Percentiles rank a stretch among this genome's conserved stretches.
Conservation (phyloP, 2,797 vertebrate genomes). For the Coilia nasus region DNA sequence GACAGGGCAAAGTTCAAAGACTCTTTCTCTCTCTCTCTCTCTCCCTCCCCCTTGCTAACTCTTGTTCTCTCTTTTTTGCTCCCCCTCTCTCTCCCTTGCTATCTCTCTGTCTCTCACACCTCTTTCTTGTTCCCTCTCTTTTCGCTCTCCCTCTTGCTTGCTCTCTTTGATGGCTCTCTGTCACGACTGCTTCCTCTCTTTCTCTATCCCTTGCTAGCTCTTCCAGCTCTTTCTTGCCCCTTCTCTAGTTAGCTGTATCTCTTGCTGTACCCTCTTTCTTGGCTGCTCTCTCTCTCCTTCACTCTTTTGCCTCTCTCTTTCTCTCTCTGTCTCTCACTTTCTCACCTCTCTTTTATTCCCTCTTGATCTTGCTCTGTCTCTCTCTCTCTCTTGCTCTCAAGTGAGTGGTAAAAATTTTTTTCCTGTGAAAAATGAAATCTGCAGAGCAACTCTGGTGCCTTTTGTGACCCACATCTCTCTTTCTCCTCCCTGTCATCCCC, state of each 20-base stretch:
- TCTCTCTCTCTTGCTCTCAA: not conserved
- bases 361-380: not conserved
- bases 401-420: not conserved
- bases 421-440: not conserved
- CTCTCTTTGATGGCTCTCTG: not conserved
- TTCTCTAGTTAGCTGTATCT: too few relatives aligned
- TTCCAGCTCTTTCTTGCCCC: too few relatives aligned
- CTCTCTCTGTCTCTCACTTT: not conserved
- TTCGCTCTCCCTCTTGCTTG: too few relatives aligned
- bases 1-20: not conserved
- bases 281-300: not conserved
- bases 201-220: not conserved
- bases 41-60: not conserved
- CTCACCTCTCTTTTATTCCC: not conserved
- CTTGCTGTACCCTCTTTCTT: not conserved
- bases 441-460: not conserved
- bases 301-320: not conserved
- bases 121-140: too few relatives aligned
- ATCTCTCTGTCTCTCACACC: not conserved
- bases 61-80: not conserved
- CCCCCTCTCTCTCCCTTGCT: not conserved
- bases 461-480: not conserved
- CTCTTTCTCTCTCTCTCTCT: not conserved
- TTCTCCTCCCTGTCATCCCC: not conserved
- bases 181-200: not conserved